A percentile compares a stretch with the other conserved stretches of the same genome.
Conservation (phyloP, 2,888 invertebrate species). For the Eucera pruinosa region DNA sequence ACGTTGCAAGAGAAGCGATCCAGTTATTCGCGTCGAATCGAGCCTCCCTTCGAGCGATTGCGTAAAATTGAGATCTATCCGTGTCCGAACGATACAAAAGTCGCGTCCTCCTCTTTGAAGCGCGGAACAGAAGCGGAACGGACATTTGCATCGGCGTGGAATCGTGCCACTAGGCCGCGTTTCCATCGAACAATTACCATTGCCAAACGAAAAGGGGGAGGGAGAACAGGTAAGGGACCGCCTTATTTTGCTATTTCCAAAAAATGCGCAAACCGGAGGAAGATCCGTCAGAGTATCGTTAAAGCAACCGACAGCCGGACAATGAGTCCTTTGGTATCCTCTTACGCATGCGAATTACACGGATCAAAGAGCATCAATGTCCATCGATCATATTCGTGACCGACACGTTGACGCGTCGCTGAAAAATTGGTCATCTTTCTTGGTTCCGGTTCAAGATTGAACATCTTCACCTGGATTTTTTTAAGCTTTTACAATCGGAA, state of each 20-base stretch:
- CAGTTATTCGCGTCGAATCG: slow-evolving; percentile 50
- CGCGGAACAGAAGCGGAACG: slow-evolving; percentile 72
- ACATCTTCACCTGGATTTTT: slow-evolving; percentile 10
- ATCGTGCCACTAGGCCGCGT: slow-evolving; percentile 34
- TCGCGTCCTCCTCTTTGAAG: slow-evolving; percentile 47
- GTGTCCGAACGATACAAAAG: slow-evolving; percentile 50
- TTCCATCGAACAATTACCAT: not conserved
- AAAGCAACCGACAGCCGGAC: slow-evolving; percentile 76
- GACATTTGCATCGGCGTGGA: slow-evolving; percentile 61
- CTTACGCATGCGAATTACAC: slow-evolving; percentile 78
- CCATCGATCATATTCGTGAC: slow-evolving; percentile 79
- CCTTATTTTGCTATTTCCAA: slow-evolving; percentile 41
- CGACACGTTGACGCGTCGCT: slow-evolving; percentile 31
- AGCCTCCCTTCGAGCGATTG: not conserved
- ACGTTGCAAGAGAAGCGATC: slow-evolving; percentile 43
- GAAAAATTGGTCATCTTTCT: slow-evolving; percentile 15
- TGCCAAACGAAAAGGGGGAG: not conserved
- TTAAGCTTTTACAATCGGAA: no score
- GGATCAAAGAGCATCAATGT: slow-evolving; percentile 81
- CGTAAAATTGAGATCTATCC: slow-evolving; percentile 11
- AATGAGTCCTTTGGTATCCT: slow-evolving; percentile 70
- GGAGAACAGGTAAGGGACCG: slow-evolving; percentile 54
- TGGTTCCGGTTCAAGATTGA: not conserved
- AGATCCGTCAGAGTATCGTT: slow-evolving; percentile 74
- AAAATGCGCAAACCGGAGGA: slow-evolving; percentile 73